phyloP scores from a whole-genome alignment of 2,888 invertebrate species.

The Cataglyphis altisquamis region DNA sequence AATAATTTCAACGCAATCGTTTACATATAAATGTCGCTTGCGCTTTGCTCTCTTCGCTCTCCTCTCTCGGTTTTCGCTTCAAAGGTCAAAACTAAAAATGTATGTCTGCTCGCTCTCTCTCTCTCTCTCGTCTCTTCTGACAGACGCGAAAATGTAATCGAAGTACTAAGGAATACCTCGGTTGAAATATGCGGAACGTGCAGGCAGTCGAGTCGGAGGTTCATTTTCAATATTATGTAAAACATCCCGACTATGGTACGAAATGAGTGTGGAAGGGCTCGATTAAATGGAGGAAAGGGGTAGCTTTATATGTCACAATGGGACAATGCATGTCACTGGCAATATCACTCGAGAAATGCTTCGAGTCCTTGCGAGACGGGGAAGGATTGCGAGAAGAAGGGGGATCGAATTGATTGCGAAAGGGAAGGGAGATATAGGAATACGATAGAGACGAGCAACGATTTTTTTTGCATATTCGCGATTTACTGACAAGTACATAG shows the following conservation, averaged over 20 bases:
- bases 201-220: constrained; percentile 80
- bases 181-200: constrained; percentile 72
- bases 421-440: constrained; percentile 41
- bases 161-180: constrained; percentile 65
- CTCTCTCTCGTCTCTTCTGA: not conserved
- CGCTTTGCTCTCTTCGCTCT: constrained; percentile 6
- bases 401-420: constrained; percentile 70
- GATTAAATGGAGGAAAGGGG: constrained; percentile 74
- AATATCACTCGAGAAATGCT: constrained; percentile 80
- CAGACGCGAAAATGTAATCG: constrained; percentile 56
- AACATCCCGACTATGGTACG: constrained; percentile 68
- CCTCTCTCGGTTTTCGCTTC: not conserved
- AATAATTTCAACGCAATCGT: constrained; percentile 3
- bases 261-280: constrained; percentile 42
- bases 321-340: constrained; percentile 82
- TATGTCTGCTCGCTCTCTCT: not conserved
- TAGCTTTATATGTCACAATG: constrained; percentile 76
- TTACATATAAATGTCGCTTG: constrained; percentile 20
- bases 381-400: constrained; percentile 2
- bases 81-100: constrained; percentile 45
- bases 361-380: constrained; percentile 70
- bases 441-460: constrained; percentile 5
- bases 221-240: constrained; percentile 83
- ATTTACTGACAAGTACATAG: constrained; percentile 45
- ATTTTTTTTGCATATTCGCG: constrained; percentile 62